Base-by-base conservation (phyloP, 2,113 vertebrate species). In the Melospiza georgiana region DNA sequence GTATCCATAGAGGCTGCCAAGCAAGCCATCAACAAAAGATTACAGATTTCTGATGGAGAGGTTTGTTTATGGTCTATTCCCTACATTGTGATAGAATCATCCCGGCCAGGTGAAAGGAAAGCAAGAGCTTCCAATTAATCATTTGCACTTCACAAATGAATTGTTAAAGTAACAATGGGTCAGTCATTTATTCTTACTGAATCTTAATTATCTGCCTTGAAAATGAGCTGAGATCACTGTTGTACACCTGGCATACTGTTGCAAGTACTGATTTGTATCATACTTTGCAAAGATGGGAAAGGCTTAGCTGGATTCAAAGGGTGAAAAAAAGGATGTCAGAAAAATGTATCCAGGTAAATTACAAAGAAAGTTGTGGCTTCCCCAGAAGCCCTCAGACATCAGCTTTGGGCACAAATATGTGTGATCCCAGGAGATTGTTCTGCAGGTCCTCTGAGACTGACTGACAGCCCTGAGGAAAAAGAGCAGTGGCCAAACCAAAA, bases 1-100 rank as follows among this genome's bases (percentile, higher is more conserved):
- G 74, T 46, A 89, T 54, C 89, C 30, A 75, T 1, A 69, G 33
- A 73, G 44, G 31, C 61, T 81, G 92, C 88, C 95, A 95, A 95
- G 81, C 66, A 94, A 87, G 55, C 49, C 84, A 91, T 88, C 78
- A 93, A 92, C 67, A 93, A 85, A 87, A 63, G 62, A 93, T 69
- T 94, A 73, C 79, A 57, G 59, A 76, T 62, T 95, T 76, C 71
- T 91, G 81, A 89, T 69, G 74, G 66, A 93, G 71, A 73, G 6
- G 15, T 73, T 94, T 91, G 84, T 79, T 91, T 91, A 87, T 82
- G 35, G 78, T 51, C 82, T 85, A 1, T 91, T 94, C 54, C 73
- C 54, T 87, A 20, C 46, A 21, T 10, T 55, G 25, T 4, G 12
- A 73, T 12, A 91, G 63, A 94, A 91, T 93, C 62, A 85, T 65